Evolutionary conservation across 2,797 vertebrate species (phyloP), one percentile per base, ranked within the genome.

Genomic region (Champsocephalus esox): DNA sequence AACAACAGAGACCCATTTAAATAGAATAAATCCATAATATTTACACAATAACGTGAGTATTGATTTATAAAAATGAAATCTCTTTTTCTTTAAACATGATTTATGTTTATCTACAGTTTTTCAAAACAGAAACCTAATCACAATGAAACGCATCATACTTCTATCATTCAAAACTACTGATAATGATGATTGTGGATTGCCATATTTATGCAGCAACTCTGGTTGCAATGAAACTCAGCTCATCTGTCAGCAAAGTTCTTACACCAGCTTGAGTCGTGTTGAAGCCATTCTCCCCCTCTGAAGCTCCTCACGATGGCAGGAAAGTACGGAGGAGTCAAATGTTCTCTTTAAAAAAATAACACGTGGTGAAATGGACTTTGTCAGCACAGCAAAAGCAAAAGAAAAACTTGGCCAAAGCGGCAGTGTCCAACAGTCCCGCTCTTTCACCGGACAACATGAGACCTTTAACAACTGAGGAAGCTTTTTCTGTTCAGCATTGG

Each of bases 1-100:
- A 95, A 92, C 93, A 94, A 95, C 92, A 93, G 91, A 94, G 93
- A 94, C 88, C 92, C 91, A 91, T 93, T 95, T 94, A 93, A 95
- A 93, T 94, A 94, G 93, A 94, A 92, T 93, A 89, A 93, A 93
- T 94, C 88, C 91, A 84, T 94, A 92, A 90, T 94, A 95, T 95
- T 93, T 95, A 95, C 94, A 95, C 89, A 85, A 86, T 93, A 93
- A 91, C 88, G 93, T 92, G 91, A 93, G 86, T 93, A 95, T 84
- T 94, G 90, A 88, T 91, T 93, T 93, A 94, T 92, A 95, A 95
- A 95, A 94, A 92, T 91, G 90, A 91, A 87, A 91, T 69, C 88
- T 90, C 86, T 92, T 94, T 93, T 94, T 91, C 90, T 94, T 93
- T 92, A 88, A 93, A 92, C 83, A 93, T 94, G 92, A 93, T 94